Percentiles rank a stretch among this genome's conserved stretches.
These are phyloP conservation scores for Turnix velox DNA, from an alignment of 2,113 vertebrate species.

Conservation along the genomic window DNA sequence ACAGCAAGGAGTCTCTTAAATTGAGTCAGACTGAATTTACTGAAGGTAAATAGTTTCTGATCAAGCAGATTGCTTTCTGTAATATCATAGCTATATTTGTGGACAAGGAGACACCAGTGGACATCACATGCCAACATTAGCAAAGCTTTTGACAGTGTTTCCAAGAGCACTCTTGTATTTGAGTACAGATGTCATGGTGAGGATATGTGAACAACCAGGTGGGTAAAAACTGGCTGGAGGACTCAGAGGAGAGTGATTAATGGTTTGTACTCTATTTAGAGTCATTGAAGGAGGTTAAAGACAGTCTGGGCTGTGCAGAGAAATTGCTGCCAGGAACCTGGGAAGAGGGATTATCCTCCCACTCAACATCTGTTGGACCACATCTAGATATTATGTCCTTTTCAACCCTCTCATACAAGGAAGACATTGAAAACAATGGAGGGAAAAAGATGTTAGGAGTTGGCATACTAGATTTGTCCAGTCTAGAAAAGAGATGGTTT, in stretches of 20 bases:
- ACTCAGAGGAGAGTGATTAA: not conserved
- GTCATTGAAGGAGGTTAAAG: not conserved
- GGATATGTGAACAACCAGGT: not conserved
- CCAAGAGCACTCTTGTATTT: not conserved
- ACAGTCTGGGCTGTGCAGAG: not conserved
- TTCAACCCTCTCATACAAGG: not conserved
- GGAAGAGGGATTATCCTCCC: not conserved
- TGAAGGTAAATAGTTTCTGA: not conserved
- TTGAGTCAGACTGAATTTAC: not conserved
- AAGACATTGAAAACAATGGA: not conserved
- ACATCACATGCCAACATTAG: not conserved
- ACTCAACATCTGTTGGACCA: not conserved
- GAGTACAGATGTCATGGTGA: rapidly evolving
- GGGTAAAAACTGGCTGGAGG: not conserved
- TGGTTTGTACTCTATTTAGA: not conserved
- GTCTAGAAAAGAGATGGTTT: not conserved
- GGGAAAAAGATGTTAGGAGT: not conserved
- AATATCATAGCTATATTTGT: not conserved
- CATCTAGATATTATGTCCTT: not conserved
- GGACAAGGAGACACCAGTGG: not conserved
- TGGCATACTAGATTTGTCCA: not conserved
- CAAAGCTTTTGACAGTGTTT: not conserved
- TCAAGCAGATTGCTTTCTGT: not conserved
- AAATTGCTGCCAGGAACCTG: not conserved
- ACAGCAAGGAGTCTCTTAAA: not conserved